Evolutionary conservation across 2,113 vertebrate species (phyloP), one percentile per base, ranked within the genome.

Genomic region (Python bivittatus): DNA sequence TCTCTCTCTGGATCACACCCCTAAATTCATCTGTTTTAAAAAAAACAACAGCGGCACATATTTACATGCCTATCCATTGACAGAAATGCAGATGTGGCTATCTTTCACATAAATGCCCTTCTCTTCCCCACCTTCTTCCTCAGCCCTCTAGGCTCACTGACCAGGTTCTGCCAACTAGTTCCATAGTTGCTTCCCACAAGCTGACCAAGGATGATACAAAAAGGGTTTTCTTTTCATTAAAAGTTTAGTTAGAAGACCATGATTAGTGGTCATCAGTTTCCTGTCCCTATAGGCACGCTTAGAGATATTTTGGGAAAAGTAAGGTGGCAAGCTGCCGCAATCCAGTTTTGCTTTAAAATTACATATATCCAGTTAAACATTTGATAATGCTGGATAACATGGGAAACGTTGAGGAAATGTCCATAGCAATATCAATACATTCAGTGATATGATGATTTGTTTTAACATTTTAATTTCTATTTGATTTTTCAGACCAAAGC

Each of bases 401-500:
- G 22, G 68, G 33, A 79, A 79, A 42, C 22, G 3, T 22, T 79
- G 72, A 79, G 54, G 54, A 15, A 7, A 6, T 29, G 6, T 42
- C 52, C 68, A 27, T 38, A 42, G 3, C 29, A 84, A 4, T 89
- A 29, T 58, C 7, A 13, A n/a, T 38, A 27, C 52, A 84, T 20
- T 2, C 68, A 60, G 11, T 10, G 44, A 27, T 25, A 58, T 10
- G 15, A 3, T 61, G 5, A 2, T 84, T 33, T 48, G 9, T 88
- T 94, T 94, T 88, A 95, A 61, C 23, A 8, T 90, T 44, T 94
- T 61, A 2, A 53, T 93, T 91, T 84, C 25, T 56, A 11, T 84
- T 95, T 93, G 72, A 8, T 93, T 96, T 97, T 97, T 94, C 95
- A 98, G 98, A 88, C 95, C 93, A 79, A 95, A 96, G 88, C 89